A percentile compares a stretch with the other conserved stretches of the same genome.
Conservation (phyloP, 2,888 invertebrate species). For the Scelioninae gen. 1 region DNA sequence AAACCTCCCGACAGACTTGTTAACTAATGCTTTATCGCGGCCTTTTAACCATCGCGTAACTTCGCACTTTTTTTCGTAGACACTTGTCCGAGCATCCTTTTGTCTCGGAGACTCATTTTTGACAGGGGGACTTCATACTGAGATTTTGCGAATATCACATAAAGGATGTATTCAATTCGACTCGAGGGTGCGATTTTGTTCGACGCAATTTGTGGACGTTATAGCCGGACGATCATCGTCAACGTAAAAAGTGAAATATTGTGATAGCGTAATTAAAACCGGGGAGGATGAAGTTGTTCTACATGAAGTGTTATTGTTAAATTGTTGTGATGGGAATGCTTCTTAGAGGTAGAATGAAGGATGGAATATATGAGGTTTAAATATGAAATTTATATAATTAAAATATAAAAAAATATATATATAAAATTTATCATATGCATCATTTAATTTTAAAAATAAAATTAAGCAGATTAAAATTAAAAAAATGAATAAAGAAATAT, state of each 20-base stretch:
- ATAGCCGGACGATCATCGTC: conserved; percentile 28
- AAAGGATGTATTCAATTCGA: conserved; percentile 44
- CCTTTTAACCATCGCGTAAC: conserved; percentile 57
- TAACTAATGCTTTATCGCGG: conserved; percentile 74
- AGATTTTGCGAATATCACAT: conserved; percentile 43
- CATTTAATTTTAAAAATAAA: too few relatives aligned
- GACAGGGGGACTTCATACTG: conserved; percentile 20
- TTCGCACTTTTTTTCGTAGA: conserved; percentile 27
- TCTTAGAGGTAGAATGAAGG: too few relatives aligned
- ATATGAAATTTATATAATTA: too few relatives aligned
- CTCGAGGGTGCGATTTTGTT: conserved; percentile 58
- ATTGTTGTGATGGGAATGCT: too few relatives aligned
- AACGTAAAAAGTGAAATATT: conserved; percentile 34
- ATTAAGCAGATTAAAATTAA: too few relatives aligned
- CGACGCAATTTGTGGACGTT: conserved; percentile 36
- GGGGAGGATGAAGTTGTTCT: conserved; percentile 13
- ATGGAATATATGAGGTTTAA: too few relatives aligned
- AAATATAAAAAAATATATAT: too few relatives aligned
- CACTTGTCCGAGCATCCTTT: conserved; percentile 56
- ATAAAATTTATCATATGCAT: too few relatives aligned
- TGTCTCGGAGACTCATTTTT: conserved; percentile 48
- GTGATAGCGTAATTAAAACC: conserved; percentile 38
- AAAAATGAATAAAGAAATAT: too few relatives aligned
- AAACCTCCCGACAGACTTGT: conserved; percentile 74
- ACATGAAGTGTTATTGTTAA: too few relatives aligned